These are phyloP conservation scores for Heliothis subflexa DNA, from an alignment of 1,140 invertebrate species.

Conservation along the genomic window DNA sequence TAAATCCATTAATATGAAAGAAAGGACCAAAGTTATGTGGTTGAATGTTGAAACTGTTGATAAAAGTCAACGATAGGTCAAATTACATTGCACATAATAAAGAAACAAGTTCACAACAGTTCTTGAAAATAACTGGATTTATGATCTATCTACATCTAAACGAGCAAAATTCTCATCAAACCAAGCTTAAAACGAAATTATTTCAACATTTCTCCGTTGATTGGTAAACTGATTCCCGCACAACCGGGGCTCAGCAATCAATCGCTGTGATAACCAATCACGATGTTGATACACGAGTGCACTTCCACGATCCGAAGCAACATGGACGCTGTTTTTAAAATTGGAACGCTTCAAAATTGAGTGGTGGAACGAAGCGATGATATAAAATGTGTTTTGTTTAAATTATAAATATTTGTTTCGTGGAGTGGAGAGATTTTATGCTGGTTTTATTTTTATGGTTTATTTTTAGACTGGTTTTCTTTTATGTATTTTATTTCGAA, in stretches of 20 bases:
- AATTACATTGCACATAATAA: too few species aligned
- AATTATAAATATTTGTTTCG: slow-evolving; percentile 1
- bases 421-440: background rate
- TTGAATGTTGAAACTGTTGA: too few species aligned
- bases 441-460: background rate
- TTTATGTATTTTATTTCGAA: too few species aligned
- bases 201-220: background rate
- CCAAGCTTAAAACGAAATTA: slow-evolving; percentile 8
- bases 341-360: slow-evolving; percentile 4
- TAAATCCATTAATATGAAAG: too few species aligned
- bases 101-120: too few species aligned
- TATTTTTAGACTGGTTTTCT: background rate
- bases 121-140: too few species aligned
- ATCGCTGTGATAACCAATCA: slow-evolving; percentile 28
- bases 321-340: slow-evolving; percentile 22
- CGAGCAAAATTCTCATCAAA: background rate
- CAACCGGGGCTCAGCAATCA: slow-evolving; percentile 2
- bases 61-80: too few species aligned
- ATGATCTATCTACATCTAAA: background rate
- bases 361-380: slow-evolving; percentile 20
- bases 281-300: slow-evolving; percentile 15
- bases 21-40: too few species aligned
- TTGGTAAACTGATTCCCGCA: background rate
- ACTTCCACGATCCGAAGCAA: slow-evolving; percentile 7
- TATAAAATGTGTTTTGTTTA: background rate